Evolutionary conservation across 2,797 vertebrate species (phyloP).

Genomic region (Holocentrus rufus): DNA sequence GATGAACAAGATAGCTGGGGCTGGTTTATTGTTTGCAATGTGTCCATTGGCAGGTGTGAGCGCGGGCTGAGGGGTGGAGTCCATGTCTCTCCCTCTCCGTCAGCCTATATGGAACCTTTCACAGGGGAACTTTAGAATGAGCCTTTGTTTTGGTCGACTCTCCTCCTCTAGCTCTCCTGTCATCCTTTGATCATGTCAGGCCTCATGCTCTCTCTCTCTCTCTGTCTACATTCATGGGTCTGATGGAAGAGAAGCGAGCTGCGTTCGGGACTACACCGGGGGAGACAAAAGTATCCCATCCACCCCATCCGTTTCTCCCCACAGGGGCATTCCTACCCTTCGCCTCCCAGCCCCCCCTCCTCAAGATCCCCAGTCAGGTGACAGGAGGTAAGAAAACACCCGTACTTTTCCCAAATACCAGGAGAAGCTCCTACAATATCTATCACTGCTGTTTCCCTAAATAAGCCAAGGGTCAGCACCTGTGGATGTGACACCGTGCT

Average conservation of each 20-base stretch:
- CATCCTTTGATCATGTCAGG: constrained; percentile 83
- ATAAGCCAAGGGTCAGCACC: constrained; percentile 68
- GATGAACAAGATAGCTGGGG: constrained; percentile 44
- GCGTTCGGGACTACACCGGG: constrained; percentile 48
- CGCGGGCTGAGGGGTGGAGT: constrained; percentile 72
- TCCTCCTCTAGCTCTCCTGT: constrained; percentile 80
- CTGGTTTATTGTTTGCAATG: constrained; percentile 61
- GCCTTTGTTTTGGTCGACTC: constrained; percentile 80
- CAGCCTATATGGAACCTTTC: constrained; percentile 61
- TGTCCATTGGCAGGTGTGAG: constrained; percentile 68
- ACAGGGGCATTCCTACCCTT: constrained; percentile 57
- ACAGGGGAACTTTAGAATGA: constrained; percentile 76
- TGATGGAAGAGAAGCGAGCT: constrained; percentile 64
- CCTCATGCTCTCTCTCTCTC: constrained; percentile 54
- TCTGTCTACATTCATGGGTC: constrained; percentile 61
- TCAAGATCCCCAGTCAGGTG: constrained; percentile 67
- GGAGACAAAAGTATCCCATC: constrained; percentile 71
- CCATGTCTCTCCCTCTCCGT: constrained; percentile 68
- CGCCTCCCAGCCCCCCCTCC: constrained; percentile 26
- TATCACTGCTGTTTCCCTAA: constrained; percentile 49
- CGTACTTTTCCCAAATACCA: constrained; percentile 44
- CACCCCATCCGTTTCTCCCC: constrained; percentile 55
- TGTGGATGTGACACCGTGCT: constrained; percentile 58
- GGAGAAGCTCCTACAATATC: constrained; percentile 48
- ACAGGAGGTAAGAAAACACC: constrained; percentile 73